Percentiles rank a stretch among this genome's conserved stretches.
phyloP scores from a whole-genome alignment of 1,140 invertebrate genomes.

The Drosophila suzukii region DNA sequence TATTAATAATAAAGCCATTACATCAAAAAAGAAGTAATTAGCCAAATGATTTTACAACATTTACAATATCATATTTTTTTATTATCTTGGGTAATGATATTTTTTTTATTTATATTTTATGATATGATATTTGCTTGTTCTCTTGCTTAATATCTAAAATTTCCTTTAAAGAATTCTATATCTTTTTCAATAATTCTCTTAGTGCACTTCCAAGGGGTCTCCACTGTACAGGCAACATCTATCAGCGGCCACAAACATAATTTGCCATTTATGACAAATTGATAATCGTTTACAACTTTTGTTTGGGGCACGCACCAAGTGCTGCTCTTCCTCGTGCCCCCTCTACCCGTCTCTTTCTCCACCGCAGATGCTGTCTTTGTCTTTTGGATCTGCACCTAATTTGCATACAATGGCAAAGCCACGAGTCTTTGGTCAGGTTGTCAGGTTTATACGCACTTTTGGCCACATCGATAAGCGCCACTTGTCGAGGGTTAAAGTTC shows the following conservation, averaged over 20 bases:
- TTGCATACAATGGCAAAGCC: constrained; percentile 70
- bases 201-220: background rate
- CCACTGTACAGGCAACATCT: constrained; percentile 47
- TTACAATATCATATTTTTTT: no score
- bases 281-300: constrained; percentile 76
- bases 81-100: background rate
- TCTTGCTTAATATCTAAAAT: background rate
- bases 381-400: constrained; percentile 28
- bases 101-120: no score
- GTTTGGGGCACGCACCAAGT: constrained; percentile 73
- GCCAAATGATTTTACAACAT: no score
- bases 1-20: no score
- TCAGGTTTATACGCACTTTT: constrained; percentile 38
- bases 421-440: constrained; percentile 20
- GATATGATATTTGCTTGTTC: no score
- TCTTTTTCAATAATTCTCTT: background rate
- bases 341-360: background rate
- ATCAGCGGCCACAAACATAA: constrained; percentile 57
- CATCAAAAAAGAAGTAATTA: no score
- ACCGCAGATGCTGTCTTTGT: background rate
- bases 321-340: background rate
- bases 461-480: constrained; percentile 60
- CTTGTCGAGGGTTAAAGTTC: constrained; percentile 44
- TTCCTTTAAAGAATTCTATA: background rate
- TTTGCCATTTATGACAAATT: constrained; percentile 82